Evolutionary conservation across 2,888 invertebrate species (phyloP).

Genomic region (Lasioglossum zephyrum): DNA sequence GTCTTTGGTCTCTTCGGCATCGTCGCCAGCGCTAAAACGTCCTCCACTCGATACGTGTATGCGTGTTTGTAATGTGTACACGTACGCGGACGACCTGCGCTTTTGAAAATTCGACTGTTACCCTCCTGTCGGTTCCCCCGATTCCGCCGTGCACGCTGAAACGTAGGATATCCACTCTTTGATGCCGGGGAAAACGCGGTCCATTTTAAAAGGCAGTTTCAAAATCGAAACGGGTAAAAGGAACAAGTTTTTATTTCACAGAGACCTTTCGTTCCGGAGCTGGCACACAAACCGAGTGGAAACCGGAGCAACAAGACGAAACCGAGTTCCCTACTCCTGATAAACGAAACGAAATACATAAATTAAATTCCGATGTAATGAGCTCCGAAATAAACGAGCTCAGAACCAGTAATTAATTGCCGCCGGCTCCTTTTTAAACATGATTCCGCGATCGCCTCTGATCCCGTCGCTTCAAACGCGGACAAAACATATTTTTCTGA

Average conservation of each 20-base stretch:
- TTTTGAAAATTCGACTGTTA: slow-evolving; percentile 53
- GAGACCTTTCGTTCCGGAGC: background rate
- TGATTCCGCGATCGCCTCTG: background rate
- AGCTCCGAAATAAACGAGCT: background rate
- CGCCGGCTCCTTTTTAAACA: background rate
- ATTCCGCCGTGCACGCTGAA: slow-evolving; percentile 24
- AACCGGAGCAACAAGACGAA: background rate
- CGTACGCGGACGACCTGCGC: slow-evolving; percentile 44
- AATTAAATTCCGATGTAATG: background rate
- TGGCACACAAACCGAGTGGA: background rate
- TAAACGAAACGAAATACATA: background rate
- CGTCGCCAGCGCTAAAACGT: slow-evolving; percentile 67
- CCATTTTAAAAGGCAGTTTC: slow-evolving; percentile 4
- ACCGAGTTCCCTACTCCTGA: background rate
- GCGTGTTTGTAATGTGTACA: slow-evolving; percentile 10
- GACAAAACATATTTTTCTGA: too few relatives aligned
- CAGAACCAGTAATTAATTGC: background rate
- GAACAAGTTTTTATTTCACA: slow-evolving; percentile 5
- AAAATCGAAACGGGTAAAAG: slow-evolving; percentile 14
- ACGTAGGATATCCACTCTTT: slow-evolving; percentile 28
- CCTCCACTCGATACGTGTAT: slow-evolving; percentile 58
- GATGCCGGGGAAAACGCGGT: background rate
- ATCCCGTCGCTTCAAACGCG: too few relatives aligned
- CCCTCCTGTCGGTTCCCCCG: slow-evolving; percentile 34
- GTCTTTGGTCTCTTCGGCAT: slow-evolving; percentile 41